These are phyloP conservation scores for Drosophila willistoni DNA, from an alignment of 1,140 invertebrate species.

Conservation along the genomic window DNA sequence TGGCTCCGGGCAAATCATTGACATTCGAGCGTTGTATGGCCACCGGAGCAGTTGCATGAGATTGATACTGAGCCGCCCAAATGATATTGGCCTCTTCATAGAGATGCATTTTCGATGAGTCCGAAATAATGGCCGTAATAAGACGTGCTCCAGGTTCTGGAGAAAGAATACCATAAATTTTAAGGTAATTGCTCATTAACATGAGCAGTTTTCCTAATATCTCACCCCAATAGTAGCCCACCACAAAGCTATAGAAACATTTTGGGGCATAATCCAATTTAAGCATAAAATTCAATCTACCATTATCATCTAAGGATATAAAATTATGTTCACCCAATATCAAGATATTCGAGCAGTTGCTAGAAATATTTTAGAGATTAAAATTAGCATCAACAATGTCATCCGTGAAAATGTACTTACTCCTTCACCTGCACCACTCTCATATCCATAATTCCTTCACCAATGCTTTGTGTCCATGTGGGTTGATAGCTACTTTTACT, in stretches of 20 bases:
- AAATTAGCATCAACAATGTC: not conserved
- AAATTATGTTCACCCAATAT: slow-evolving; percentile 78
- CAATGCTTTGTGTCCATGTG: slow-evolving; percentile 76
- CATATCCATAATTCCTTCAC: slow-evolving; percentile 76
- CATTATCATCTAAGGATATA: slow-evolving; percentile 72
- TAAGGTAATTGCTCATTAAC: too few species aligned
- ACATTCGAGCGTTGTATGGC: slow-evolving; percentile 80
- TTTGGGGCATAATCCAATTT: slow-evolving; percentile 80
- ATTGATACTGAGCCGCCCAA: slow-evolving; percentile 89
- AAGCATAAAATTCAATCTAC: slow-evolving; percentile 74
- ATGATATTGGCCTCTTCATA: slow-evolving; percentile 89
- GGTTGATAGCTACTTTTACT: slow-evolving; percentile 69
- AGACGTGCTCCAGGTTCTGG: slow-evolving; percentile 85
- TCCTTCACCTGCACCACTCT: slow-evolving; percentile 68
- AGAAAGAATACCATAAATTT: slow-evolving; percentile 4
- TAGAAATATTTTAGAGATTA: slow-evolving; percentile 12
- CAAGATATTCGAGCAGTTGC: slow-evolving; percentile 68
- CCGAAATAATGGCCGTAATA: slow-evolving; percentile 85
- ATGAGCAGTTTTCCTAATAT: not conserved
- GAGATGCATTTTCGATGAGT: slow-evolving; percentile 87
- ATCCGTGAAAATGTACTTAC: slow-evolving; percentile 43
- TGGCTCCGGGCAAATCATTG: slow-evolving; percentile 63
- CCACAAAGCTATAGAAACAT: slow-evolving; percentile 75
- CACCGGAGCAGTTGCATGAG: slow-evolving; percentile 60
- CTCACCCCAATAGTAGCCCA: slow-evolving; percentile 82